Conservation (phyloP, 92 coral and sea anemone species). For the Epizoanthus ramosus region DNA sequence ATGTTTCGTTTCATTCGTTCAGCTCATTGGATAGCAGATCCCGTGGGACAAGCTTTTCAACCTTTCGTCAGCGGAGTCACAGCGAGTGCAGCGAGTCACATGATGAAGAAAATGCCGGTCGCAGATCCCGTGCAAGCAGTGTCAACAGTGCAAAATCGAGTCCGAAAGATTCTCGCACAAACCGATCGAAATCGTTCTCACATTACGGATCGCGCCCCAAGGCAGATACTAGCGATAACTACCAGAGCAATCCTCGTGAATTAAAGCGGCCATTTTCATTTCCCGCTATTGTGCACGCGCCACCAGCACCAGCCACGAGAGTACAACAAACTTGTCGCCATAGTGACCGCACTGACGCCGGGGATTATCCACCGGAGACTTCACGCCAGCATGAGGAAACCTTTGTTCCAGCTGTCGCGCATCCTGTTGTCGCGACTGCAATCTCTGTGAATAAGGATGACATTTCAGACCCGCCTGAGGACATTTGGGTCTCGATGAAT, state of each 20-base stretch:
- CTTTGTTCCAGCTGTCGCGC: not conserved
- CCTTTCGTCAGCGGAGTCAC: conserved; percentile 27
- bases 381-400: not conserved
- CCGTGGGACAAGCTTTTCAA: conserved; percentile 8
- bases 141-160: not conserved
- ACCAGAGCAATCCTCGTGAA: not conserved
- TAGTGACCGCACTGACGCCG: not conserved
- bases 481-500: conserved; percentile 20
- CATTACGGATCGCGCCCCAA: not conserved
- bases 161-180: not conserved
- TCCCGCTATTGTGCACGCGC: conserved; percentile 15
- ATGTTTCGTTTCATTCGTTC: conserved; percentile 5
- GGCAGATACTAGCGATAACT: not conserved
- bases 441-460: not conserved
- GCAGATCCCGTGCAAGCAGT: conserved; percentile 2
- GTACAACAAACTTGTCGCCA: not conserved
- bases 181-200: conserved; percentile 22
- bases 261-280: conserved; percentile 1
- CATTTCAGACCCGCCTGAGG: not conserved
- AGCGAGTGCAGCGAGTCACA: not conserved
- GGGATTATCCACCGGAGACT: not conserved
- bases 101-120: conserved; percentile 1
- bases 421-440: not conserved
- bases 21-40: conserved; percentile 17
- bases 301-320: not conserved